Percentiles rank a stretch among this genome's conserved stretches.
These are phyloP conservation scores for Heliconius cydno DNA, from an alignment of 2,888 invertebrate species.

Conservation along the genomic window DNA sequence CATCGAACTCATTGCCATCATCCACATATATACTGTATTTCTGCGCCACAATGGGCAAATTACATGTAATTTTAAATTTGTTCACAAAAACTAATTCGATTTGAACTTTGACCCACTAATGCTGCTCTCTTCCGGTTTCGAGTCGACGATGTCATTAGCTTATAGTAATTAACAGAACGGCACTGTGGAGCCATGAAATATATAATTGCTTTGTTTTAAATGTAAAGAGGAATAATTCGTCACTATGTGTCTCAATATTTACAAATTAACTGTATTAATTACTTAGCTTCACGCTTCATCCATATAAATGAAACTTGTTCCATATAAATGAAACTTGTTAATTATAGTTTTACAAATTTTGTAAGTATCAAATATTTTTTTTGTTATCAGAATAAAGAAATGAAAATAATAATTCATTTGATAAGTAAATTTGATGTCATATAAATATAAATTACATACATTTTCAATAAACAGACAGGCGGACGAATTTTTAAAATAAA, in stretches of 20 bases:
- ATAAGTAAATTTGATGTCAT: too few species aligned
- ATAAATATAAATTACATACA: too few species aligned
- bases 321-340: too few species aligned
- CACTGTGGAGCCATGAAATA: constrained; percentile 41
- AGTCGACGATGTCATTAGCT: constrained; percentile 30
- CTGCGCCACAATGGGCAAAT: neutral
- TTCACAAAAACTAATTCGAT: constrained; percentile 4
- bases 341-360: too few species aligned
- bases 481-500: neutral
- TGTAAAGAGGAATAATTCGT: neutral
- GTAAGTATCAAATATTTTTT: too few species aligned
- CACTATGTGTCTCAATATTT: too few species aligned
- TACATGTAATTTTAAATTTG: neutral
- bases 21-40: neutral
- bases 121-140: constrained; percentile 16
- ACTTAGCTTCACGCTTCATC: too few species aligned
- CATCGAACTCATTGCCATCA: neutral
- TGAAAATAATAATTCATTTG: too few species aligned
- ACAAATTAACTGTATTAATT: too few species aligned
- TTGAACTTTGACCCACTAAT: neutral
- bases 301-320: too few species aligned
- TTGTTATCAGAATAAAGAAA: too few species aligned
- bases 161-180: constrained; percentile 47
- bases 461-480: too few species aligned
- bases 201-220: neutral